Base-by-base conservation (phyloP, 2,888 invertebrate species). In the Andrena minutula region DNA sequence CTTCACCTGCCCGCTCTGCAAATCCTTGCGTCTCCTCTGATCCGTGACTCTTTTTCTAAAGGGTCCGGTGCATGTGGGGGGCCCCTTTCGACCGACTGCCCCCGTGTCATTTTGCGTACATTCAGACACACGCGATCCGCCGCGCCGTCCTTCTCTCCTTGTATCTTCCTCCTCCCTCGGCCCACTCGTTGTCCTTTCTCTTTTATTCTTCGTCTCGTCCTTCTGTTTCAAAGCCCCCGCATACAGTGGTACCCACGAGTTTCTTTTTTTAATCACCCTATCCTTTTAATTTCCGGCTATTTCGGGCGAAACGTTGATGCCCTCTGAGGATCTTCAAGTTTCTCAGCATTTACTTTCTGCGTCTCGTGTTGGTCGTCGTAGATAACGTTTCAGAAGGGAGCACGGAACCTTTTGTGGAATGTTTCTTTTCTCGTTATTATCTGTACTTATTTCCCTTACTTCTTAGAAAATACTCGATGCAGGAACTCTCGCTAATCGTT, bases 61-160 rank as follows among this genome's bases (percentile, higher is more conserved):
- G 79, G 72, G 75, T 6, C 84, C 35, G 71, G 49, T 75, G 75
- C 49, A 73, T 63, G 84, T 79, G 85, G 85, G 84, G 85, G 84
- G 81, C 74, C 86, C 16, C 41, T 78, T 58, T 82, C 82, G 78
- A 66, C 68, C 82, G 79, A 69, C 76, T 78, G 80, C 82, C 70
- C 77, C 20, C 81, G 83, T 83, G 86, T 80, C 86, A 86, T 78
- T 85, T 86, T 69, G 77, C 85, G 72, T 81, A 86, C 75, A 71
- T 76, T 69, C 72, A 79, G 75, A 82, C 78, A 75, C 85, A 84
- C 78, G 82, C 78, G 75, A 82, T 73, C 65, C 70, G 70, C 75
- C 60, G 69, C 70, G 66, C 71, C 53, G 66, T 56, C 69, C 60
- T 49, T 49, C 58, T 68, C 58, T 64, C 32, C 68, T 66, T 63